Base-by-base conservation (phyloP, 1,140 invertebrate species). In the Amphibalanus amphitrite region DNA sequence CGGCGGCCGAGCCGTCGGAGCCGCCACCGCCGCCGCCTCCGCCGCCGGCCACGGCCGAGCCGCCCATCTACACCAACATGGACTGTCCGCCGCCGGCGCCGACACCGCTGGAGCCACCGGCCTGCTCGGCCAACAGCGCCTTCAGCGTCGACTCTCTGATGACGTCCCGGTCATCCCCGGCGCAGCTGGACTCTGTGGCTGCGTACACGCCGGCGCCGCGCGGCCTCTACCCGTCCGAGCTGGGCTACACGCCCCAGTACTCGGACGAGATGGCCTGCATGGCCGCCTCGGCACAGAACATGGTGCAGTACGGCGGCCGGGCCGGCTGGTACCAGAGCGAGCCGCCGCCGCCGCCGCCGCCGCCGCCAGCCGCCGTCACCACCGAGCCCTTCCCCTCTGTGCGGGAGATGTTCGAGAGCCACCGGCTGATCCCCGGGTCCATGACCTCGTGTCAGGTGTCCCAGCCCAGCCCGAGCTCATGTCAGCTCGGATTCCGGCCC, bases 71-170 rank as follows among this genome's bases (percentile, higher is more conserved):
- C 65, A 67, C n/a, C 65, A 67, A 67, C 26, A 67, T 26, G 65
- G 64, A 69, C 26, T 30, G 59, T 15, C 71, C 69, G 47, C 33
- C 47, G 47, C 38, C 68, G 47, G 69, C 67, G 28, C 70, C 71
- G 28, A 74, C 47, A 29, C 10, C 47, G 13, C 47, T 59, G 6
- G 47, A 59, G 13, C 47, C 47, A 1, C 13, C 47, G 6, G 13
- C 17, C 47, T 59, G 47, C 47, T 59, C 47, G 10, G 20, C 20
- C 47, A 30, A 59, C 65, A 67, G 26, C 26, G 81, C 80, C 20
- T 85, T 85, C 71, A 84, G 80, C 73, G 84, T 85, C 17, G 84
- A 85, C 71, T 82, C 82, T 20, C 73, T 84, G 26, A 84, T 84
- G 82, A 83, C 81, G 20, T 38, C 71, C 26, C 71, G 70, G 33